These are phyloP conservation scores for Podargus strigoides DNA, from an alignment of 2,797 vertebrate genomes.

Conservation along the genomic window DNA sequence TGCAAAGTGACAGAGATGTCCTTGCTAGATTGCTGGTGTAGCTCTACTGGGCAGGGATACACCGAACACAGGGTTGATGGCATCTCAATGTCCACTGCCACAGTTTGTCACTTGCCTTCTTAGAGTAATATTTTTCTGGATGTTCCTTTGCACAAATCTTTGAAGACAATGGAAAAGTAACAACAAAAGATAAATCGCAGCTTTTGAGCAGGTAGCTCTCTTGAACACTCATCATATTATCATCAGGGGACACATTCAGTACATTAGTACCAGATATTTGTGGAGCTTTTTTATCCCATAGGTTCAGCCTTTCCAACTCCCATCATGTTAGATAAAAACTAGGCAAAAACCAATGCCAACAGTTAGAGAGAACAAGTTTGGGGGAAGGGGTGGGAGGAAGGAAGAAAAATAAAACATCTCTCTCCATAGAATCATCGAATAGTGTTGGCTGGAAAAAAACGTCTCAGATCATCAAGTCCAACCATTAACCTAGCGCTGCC, in stretches of 20 bases:
- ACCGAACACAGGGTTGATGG: not conserved
- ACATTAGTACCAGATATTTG: not conserved
- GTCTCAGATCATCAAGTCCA: too few relatives aligned
- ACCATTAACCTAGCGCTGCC: too few relatives aligned
- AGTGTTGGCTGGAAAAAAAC: too few relatives aligned
- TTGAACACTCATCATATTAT: not conserved
- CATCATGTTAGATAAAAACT: not conserved
- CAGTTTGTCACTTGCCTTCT: not conserved
- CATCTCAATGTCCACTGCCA: not conserved
- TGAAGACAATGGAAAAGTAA: not conserved
- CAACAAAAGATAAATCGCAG: not conserved
- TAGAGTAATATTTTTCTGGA: not conserved
- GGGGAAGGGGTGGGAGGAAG: fast-evolving
- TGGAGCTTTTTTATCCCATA: not conserved
- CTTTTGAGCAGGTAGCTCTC: not conserved
- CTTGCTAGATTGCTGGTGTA: not conserved
- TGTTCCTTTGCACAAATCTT: not conserved
- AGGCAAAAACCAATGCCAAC: fast-evolving
- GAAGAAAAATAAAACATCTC: not conserved
- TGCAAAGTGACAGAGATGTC: not conserved
- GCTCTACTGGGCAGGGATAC: not conserved
- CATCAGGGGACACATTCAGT: not conserved
- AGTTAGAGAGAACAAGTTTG: not conserved
- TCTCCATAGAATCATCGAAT: too few relatives aligned
- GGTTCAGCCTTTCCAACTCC: not conserved